These are phyloP conservation scores for Sweltsa coloradensis DNA, from an alignment of 1,140 invertebrate genomes.

Conservation along the genomic window DNA sequence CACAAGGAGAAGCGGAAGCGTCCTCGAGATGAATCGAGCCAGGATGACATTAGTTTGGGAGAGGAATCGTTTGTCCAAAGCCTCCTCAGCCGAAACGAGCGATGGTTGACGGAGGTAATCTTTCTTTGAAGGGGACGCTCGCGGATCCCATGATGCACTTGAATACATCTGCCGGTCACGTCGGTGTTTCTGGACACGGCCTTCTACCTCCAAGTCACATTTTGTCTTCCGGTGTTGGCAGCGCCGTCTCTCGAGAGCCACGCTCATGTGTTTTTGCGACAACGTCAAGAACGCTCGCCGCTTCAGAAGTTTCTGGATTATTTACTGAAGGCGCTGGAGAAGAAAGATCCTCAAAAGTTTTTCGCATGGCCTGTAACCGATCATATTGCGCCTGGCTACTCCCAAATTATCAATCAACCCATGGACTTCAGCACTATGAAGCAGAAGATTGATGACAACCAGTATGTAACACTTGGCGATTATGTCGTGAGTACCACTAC, in stretches of 20 bases:
- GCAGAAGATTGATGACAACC: slow-evolving; percentile 84
- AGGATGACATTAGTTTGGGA: slow-evolving; percentile 26
- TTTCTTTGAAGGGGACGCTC: not conserved
- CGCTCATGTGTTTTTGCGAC: slow-evolving; percentile 51
- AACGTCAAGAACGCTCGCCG: slow-evolving; percentile 63
- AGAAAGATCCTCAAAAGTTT: slow-evolving; percentile 87
- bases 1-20: slow-evolving; percentile 49
- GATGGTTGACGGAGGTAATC: slow-evolving; percentile 1
- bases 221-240: not conserved
- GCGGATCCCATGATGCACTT: not conserved
- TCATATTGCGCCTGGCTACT: slow-evolving; percentile 92
- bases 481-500: slow-evolving; percentile 48
- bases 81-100: slow-evolving; percentile 9
- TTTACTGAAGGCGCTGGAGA: slow-evolving; percentile 69
- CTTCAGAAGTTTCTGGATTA: slow-evolving; percentile 76
- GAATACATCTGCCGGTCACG: no score
- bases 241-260: slow-evolving; percentile 37
- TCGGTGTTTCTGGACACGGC: no score
- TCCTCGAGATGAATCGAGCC: slow-evolving; percentile 40
- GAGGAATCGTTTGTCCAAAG: slow-evolving; percentile 20
- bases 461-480: slow-evolving; percentile 63
- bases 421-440: slow-evolving; percentile 98
- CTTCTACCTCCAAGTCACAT: not conserved
- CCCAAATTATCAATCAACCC: slow-evolving; percentile 77
- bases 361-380: slow-evolving; percentile 97